Evolutionary conservation across 1,140 invertebrate species (phyloP), one percentile per base, ranked within the genome.

Genomic region (Samia ricini): DNA sequence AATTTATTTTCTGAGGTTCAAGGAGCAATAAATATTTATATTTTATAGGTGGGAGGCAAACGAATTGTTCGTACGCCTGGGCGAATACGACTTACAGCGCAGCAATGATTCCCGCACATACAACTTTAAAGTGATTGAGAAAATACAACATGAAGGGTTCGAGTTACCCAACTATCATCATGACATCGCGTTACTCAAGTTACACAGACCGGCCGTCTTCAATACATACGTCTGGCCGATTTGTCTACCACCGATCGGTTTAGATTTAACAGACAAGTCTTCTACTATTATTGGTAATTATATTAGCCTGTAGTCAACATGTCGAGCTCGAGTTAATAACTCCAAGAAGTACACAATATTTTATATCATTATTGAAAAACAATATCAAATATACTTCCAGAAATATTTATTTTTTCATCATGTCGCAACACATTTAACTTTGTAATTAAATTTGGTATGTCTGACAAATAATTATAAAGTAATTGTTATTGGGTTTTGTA

Each of bases 201-300:
- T 97, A 4, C 91, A 93, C 42, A 86, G 92, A 12, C 88, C 94
- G 0, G 94, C 95, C 0, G 88, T 92, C 2, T 97, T 96, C 76
- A 94, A 95, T 66, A 93, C 92, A 2, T 96, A 96, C 73, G 95
- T 97, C 21, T 95, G 95, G 93, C 96, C 96, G 0, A 94, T 97
- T 50, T 98, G 97, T 79, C 89, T 97, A 20, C 96, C 97, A 7
- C 94, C 94, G 0, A 63, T 91, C 0, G 92, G 92, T 26, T 79
- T 91, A 50, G 83, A 89, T 19, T 93, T 94, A 71, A 93, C 93
- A 15, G 93, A 95, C 21, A 91, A 93, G 75, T 93, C 90, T 29
- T 95, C 91, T 6, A 92, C 94, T 54, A 94, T 97, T 18, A 95
- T 94, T 51, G 95, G 94, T 92, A 90, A 89, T 63, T 67, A 60